phyloP scores from a whole-genome alignment of 1,140 invertebrate genomes.

The Notospermus geniculatus region DNA sequence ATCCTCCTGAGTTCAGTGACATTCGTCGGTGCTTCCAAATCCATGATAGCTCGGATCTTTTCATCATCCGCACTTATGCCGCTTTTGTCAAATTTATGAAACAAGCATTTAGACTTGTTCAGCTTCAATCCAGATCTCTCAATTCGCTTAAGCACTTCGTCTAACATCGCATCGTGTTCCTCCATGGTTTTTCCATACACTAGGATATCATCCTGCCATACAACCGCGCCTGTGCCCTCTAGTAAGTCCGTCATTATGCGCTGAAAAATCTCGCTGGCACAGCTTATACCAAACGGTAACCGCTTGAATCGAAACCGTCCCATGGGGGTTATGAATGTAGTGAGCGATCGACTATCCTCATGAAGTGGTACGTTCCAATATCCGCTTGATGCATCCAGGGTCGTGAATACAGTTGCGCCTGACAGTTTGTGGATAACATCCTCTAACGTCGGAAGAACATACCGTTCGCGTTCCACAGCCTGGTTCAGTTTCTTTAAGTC shows the following conservation, averaged over 20 bases:
- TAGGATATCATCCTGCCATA: constrained; percentile 21
- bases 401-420: constrained; percentile 11
- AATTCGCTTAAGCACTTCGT: constrained; percentile 14
- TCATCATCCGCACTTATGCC: constrained; percentile 10
- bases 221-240: constrained; percentile 13
- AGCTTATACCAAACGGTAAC: constrained; percentile 21
- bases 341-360: constrained; percentile 32
- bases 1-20: constrained; percentile 13
- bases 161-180: constrained; percentile 21
- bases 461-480: too few species aligned
- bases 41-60: constrained; percentile 12
- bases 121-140: constrained; percentile 14
- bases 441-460: too few species aligned
- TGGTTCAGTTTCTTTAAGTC: too few species aligned
- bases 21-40: constrained; percentile 5
- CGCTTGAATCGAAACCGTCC: constrained; percentile 46
- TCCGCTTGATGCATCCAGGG: constrained; percentile 16
- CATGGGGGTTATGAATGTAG: constrained; percentile 57
- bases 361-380: constrained; percentile 28
- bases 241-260: constrained; percentile 14
- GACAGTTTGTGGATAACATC: too few species aligned
- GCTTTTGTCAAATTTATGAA: constrained; percentile 13
- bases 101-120: constrained; percentile 21
- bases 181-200: constrained; percentile 16
- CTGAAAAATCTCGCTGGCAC: constrained; percentile 19